These are phyloP conservation scores for Bemisia tabaci DNA, from an alignment of 1,140 invertebrate genomes.

Conservation along the genomic window DNA sequence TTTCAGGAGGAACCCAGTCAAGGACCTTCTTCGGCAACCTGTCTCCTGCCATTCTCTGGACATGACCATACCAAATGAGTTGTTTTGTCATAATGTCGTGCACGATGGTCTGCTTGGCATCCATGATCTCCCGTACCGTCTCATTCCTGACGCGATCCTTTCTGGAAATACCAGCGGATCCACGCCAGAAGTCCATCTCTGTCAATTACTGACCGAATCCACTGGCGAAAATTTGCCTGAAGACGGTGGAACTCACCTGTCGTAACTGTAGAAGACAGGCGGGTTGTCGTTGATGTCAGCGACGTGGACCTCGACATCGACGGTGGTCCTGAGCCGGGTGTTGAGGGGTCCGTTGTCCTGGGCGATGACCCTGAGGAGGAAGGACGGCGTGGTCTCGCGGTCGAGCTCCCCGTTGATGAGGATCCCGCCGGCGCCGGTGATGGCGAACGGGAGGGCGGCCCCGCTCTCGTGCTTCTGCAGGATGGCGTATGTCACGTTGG, in stretches of 20 bases:
- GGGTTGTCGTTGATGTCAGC: conserved; percentile 64
- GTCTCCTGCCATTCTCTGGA: no score
- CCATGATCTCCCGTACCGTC: no score
- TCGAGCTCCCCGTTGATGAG: conserved; percentile 62
- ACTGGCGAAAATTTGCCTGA: no score
- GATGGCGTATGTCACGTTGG: conserved; percentile 58
- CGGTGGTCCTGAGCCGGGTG: conserved; percentile 46
- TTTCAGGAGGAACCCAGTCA: no score
- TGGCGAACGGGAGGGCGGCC: conserved; percentile 46
- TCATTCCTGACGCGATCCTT: no score
- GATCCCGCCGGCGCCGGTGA: conserved; percentile 58
- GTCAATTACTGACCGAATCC: no score
- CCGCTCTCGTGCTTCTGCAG: conserved; percentile 38
- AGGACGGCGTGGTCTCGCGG: conserved; percentile 54
- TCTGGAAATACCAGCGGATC: no score
- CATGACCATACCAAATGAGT: no score
- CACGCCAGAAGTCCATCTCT: no score
- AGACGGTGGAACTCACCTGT: conserved; percentile 27
- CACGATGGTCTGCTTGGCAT: no score
- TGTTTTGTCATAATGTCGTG: no score
- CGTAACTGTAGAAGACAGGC: conserved; percentile 49
- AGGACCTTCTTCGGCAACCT: no score
- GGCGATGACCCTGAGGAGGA: conserved; percentile 58
- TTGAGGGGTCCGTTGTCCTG: conserved; percentile 49
- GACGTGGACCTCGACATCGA: conserved; percentile 64